Conservation (phyloP, 1,140 invertebrate genomes). For the Mamestra configurata region DNA sequence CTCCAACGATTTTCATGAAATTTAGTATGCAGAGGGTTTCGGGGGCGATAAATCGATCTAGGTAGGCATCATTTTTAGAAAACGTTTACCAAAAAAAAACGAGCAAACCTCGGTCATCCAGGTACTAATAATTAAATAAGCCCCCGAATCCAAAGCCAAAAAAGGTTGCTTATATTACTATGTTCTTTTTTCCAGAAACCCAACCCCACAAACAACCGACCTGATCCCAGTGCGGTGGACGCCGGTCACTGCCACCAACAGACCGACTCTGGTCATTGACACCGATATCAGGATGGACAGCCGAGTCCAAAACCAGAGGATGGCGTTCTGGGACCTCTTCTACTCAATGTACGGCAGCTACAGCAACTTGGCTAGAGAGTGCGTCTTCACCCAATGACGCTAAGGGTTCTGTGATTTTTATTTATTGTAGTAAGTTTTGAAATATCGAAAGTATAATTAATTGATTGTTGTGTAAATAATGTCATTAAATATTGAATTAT, state of each 20-base stretch:
- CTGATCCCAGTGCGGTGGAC: slow-evolving; percentile 71
- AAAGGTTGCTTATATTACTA: not conserved
- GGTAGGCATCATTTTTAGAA: too few relatives aligned
- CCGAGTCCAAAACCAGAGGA: slow-evolving; percentile 72
- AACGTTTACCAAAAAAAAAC: too few relatives aligned
- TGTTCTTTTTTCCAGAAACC: slow-evolving; percentile 73
- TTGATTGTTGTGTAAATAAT: not conserved
- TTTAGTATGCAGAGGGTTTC: too few relatives aligned
- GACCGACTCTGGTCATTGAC: slow-evolving; percentile 76
- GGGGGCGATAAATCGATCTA: too few relatives aligned
- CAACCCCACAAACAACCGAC: slow-evolving; percentile 69
- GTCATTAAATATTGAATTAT: slow-evolving; percentile 6
- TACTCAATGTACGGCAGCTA: slow-evolving; percentile 70
- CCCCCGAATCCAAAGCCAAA: too few relatives aligned
- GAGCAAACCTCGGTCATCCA: too few relatives aligned
- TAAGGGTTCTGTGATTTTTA: slow-evolving; percentile 19
- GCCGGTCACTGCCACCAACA: slow-evolving; percentile 61
- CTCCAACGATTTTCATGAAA: too few relatives aligned
- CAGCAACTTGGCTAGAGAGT: slow-evolving; percentile 63
- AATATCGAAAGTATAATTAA: not conserved
- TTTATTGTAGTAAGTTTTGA: slow-evolving; percentile 9
- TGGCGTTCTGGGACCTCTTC: slow-evolving; percentile 83
- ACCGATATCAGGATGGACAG: slow-evolving; percentile 65
- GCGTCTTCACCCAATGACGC: slow-evolving; percentile 24
- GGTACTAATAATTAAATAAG: too few relatives aligned